Percentiles rank a stretch among this genome's conserved stretches.
phyloP scores from a whole-genome alignment of 2,113 vertebrate genomes.

The Brachionichthys hirsutus region DNA sequence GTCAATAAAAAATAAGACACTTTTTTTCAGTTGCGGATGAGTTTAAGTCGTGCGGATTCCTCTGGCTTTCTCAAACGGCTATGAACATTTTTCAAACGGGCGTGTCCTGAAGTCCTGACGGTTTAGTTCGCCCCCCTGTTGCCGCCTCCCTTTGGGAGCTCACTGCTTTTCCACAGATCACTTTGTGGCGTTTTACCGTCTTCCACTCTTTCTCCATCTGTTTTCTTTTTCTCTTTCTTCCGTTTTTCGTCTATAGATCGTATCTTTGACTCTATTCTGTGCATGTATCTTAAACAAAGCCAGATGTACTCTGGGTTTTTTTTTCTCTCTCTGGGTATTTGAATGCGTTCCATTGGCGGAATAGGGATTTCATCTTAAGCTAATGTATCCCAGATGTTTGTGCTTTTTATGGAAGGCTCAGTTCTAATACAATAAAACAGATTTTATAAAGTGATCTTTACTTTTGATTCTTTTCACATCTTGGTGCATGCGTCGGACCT shows the following conservation, averaged over 20 bases:
- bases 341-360: slow-evolving; percentile 17
- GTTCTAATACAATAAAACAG: not conserved
- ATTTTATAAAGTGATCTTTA: not conserved
- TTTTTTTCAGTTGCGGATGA: not conserved
- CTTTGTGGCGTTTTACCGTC: slow-evolving; percentile 8
- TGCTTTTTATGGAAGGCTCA: not conserved
- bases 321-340: not conserved
- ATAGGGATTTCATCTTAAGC: slow-evolving; percentile 14
- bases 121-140: slow-evolving; percentile 1
- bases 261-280: not conserved
- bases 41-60: not conserved
- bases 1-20: not conserved
- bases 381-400: slow-evolving; percentile 24
- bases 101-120: not conserved
- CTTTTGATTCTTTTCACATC: too few species aligned
- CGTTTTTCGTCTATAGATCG: slow-evolving; percentile 1
- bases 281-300: slow-evolving; percentile 49
- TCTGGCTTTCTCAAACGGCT: not conserved
- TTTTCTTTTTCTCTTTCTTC: not conserved
- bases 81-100: not conserved
- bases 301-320: not conserved
- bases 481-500: slow-evolving; percentile 7
- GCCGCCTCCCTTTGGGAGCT: slow-evolving; percentile 12
- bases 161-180: not conserved
- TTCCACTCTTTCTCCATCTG: slow-evolving; percentile 5